These are phyloP conservation scores for Gnathonemus echidnorhynchus DNA, from an alignment of 2,113 vertebrate genomes.

Conservation along the genomic window DNA sequence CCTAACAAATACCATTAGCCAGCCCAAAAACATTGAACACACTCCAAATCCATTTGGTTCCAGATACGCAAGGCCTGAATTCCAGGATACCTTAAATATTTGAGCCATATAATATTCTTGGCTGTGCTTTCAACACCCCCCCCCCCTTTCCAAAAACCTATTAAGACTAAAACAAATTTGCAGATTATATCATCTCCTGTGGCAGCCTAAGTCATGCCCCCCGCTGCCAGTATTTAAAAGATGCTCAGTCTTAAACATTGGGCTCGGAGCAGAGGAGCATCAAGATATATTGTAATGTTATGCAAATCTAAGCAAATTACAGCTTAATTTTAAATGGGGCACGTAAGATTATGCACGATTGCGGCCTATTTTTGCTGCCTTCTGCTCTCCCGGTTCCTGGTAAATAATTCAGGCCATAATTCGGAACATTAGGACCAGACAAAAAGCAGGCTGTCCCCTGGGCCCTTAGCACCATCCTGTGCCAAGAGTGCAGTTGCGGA, in stretches of 20 bases:
- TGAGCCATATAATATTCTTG: not conserved
- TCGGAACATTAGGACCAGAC: conserved; percentile 51
- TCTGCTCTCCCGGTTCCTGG: conserved; percentile 37
- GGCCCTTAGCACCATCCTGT: conserved; percentile 42
- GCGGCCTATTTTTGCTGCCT: conserved; percentile 44
- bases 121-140: not conserved
- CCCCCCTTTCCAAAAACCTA: not conserved
- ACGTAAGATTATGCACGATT: conserved; percentile 50
- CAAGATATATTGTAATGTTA: conserved; percentile 58
- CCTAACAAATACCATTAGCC: not conserved
- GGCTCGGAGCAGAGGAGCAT: conserved; percentile 41
- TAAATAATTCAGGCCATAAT: conserved; percentile 56
- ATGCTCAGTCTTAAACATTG: conserved; percentile 55
- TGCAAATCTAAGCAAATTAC: conserved; percentile 62
- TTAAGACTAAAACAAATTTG: conserved; percentile 8
- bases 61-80: not conserved
- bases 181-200: conserved; percentile 6
- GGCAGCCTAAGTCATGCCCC: not conserved
- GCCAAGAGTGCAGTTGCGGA: conserved; percentile 46
- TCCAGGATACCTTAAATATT: not conserved
- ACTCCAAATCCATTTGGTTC: not conserved
- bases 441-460: conserved; percentile 45
- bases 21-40: not conserved
- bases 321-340: conserved; percentile 49
- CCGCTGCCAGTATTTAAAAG: conserved; percentile 48